Evolutionary conservation across 2,888 invertebrate genomes (phyloP).

Genomic region (Monoplex corrugatus): DNA sequence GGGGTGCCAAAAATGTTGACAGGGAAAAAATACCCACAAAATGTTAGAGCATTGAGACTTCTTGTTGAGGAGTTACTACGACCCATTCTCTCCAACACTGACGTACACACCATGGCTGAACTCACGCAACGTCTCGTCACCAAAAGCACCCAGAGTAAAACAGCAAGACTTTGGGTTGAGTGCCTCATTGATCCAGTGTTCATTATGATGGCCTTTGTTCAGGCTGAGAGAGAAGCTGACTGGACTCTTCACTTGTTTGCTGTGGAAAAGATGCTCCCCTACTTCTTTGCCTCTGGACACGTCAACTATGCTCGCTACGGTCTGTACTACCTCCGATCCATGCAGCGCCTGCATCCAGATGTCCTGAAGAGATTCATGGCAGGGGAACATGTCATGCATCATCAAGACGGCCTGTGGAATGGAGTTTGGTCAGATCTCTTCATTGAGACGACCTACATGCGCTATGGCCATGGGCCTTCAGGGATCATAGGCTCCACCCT

Average conservation of each 20-base stretch:
- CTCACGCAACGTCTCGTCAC: background rate
- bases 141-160: background rate
- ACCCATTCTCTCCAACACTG: no score
- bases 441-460: conserved; percentile 67
- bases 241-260: conserved; percentile 47
- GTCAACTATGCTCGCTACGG: conserved; percentile 63
- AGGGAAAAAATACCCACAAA: no score
- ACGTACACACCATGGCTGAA: conserved; percentile 10
- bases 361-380: conserved; percentile 57
- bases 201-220: conserved; percentile 32
- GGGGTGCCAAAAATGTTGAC: no score
- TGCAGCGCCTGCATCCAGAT: conserved; percentile 56
- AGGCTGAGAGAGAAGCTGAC: conserved; percentile 36
- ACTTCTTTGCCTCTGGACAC: conserved; percentile 64
- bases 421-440: conserved; percentile 66
- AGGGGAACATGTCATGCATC: conserved; percentile 63
- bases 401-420: conserved; percentile 63
- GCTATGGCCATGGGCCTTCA: conserved; percentile 64
- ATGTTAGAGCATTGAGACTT: no score
- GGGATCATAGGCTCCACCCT: conserved; percentile 65
- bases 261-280: conserved; percentile 60
- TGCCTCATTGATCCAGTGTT: conserved; percentile 26
- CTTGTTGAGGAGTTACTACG: no score
- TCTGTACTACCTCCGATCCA: conserved; percentile 61
- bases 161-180: conserved; percentile 26